Percentiles rank a stretch among this genome's conserved stretches.
phyloP scores from a whole-genome alignment of 2,888 invertebrate species.

The Drosophila paramelanica region DNA sequence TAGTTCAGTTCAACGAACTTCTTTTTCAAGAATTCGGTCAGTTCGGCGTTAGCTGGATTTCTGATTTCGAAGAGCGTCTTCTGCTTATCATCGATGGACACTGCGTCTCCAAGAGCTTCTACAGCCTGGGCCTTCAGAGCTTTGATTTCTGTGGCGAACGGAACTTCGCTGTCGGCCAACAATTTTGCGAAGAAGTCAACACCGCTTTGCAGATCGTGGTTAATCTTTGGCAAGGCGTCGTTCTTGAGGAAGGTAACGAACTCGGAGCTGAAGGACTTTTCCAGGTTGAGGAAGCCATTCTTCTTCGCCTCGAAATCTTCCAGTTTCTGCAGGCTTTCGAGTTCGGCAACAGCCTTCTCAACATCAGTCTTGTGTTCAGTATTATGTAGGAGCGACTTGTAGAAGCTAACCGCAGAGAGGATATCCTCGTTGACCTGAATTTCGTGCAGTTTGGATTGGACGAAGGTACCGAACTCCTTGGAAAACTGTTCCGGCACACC shows the following conservation, averaged over 20 bases:
- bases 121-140: constrained; percentile 61
- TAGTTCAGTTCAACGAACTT: constrained; percentile 69
- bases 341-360: constrained; percentile 52
- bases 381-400: constrained; percentile 50
- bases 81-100: constrained; percentile 69
- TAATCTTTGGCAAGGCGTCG: constrained; percentile 60
- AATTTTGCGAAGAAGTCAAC: constrained; percentile 68
- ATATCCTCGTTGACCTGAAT: constrained; percentile 64
- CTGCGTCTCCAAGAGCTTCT: constrained; percentile 50
- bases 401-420: constrained; percentile 63
- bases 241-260: constrained; percentile 64
- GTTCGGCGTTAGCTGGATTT: constrained; percentile 58
- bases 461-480: constrained; percentile 65
- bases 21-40: constrained; percentile 66
- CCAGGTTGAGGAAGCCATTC: constrained; percentile 55
- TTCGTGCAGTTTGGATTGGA: constrained; percentile 60
- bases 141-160: constrained; percentile 60
- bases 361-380: constrained; percentile 57
- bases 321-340: constrained; percentile 56
- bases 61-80: constrained; percentile 63
- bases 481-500: constrained; percentile 58
- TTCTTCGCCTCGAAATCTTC: constrained; percentile 63
- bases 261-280: constrained; percentile 59
- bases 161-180: constrained; percentile 47
- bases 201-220: constrained; percentile 59